These are phyloP conservation scores for Drosophila burlai DNA, from an alignment of 1,140 invertebrate genomes.

Conservation along the genomic window DNA sequence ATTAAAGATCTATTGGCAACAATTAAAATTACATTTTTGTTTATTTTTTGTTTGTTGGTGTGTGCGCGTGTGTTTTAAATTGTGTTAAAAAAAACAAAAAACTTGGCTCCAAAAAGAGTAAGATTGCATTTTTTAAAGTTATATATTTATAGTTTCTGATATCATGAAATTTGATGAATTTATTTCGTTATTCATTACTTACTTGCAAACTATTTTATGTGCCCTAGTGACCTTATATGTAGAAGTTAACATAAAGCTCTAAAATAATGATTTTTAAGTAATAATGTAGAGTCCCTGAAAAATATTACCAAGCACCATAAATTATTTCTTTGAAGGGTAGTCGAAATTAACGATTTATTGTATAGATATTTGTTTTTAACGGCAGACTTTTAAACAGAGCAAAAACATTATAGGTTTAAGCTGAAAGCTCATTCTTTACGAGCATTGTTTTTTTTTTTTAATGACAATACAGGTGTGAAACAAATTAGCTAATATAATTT, in stretches of 20 bases:
- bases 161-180: background rate
- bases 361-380: background rate
- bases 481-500: background rate
- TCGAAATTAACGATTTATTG: background rate
- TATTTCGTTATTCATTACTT: background rate
- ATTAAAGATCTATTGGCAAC: background rate
- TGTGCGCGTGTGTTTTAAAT: background rate
- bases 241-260: background rate
- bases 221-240: background rate
- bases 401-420: background rate
- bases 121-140: background rate
- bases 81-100: background rate
- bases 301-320: background rate
- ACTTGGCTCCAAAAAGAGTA: background rate
- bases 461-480: constrained; percentile 6
- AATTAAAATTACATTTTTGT: background rate
- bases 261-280: background rate
- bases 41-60: constrained; percentile 1
- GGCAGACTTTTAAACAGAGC: background rate
- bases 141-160: background rate
- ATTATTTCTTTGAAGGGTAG: background rate
- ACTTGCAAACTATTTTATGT: too few species aligned
- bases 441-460: background rate
- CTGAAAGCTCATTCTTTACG: background rate
- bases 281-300: background rate